Evolutionary conservation across 2,888 invertebrate genomes (phyloP).

Genomic region (Lagria hirta): DNA sequence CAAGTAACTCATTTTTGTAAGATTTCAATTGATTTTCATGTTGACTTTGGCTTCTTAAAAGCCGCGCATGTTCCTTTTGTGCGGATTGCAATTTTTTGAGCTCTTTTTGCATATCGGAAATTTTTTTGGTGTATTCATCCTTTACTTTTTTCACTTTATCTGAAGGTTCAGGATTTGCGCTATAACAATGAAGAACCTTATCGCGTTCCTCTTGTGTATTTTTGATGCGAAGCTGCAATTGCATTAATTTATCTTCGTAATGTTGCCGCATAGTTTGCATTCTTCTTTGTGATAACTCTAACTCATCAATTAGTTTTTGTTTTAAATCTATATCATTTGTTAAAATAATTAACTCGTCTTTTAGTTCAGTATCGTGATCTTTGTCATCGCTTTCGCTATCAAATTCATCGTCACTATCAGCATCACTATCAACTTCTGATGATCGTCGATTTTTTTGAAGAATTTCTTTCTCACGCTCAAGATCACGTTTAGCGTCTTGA

Average conservation of each 20-base stretch:
- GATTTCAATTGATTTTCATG: conserved; percentile 73
- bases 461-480: conserved; percentile 66
- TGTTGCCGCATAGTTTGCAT: conserved; percentile 83
- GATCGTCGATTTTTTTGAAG: conserved; percentile 46
- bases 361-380: conserved; percentile 60
- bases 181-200: conserved; percentile 69
- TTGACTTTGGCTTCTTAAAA: conserved; percentile 78
- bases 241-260: conserved; percentile 88
- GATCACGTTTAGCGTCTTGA: conserved; percentile 77
- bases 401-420: conserved; percentile 58
- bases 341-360: conserved; percentile 83
- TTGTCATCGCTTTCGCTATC: conserved; percentile 62
- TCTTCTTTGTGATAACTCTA: conserved; percentile 85
- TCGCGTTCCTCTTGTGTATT: conserved; percentile 91
- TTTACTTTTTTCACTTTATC: conserved; percentile 79
- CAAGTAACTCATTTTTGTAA: conserved; percentile 72
- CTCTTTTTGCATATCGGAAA: conserved; percentile 82
- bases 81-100: conserved; percentile 81
- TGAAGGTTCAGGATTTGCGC: conserved; percentile 58
- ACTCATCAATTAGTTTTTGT: conserved; percentile 88
- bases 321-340: conserved; percentile 95
- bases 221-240: conserved; percentile 80
- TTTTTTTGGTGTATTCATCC: conserved; percentile 86
- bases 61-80: conserved; percentile 83
- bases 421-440: conserved; percentile 59